These are phyloP conservation scores for Leptinotarsa haldemani DNA, from an alignment of 2,888 invertebrate species.

Conservation along the genomic window DNA sequence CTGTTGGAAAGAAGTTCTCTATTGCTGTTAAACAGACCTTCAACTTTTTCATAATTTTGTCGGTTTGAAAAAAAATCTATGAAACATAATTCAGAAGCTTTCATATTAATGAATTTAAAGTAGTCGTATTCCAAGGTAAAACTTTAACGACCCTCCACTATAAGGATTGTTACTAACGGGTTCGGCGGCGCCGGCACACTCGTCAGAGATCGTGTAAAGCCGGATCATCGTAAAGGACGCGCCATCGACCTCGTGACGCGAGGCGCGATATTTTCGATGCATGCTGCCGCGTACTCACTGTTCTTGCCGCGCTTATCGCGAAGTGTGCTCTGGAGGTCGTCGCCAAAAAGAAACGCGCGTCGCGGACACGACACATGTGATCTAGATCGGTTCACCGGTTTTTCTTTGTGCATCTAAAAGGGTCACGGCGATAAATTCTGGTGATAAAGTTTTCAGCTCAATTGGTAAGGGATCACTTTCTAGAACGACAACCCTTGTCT, in stretches of 20 bases:
- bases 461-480: slow-evolving; percentile 29
- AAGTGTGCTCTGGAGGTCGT: slow-evolving; percentile 52
- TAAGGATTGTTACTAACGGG: slow-evolving; percentile 9
- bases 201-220: slow-evolving; percentile 51
- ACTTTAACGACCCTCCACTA: too few species aligned
- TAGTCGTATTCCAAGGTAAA: too few species aligned
- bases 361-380: slow-evolving; percentile 27
- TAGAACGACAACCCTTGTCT: slow-evolving; percentile 7
- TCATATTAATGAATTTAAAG: too few species aligned
- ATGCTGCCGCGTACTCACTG: slow-evolving; percentile 53
- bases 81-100: too few species aligned
- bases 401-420: slow-evolving; percentile 20
- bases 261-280: slow-evolving; percentile 48
- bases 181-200: slow-evolving; percentile 26
- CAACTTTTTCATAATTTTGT: too few species aligned
- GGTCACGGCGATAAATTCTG: slow-evolving; percentile 30
- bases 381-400: slow-evolving; percentile 17
- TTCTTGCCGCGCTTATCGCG: slow-evolving; percentile 59
- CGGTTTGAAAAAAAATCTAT: too few species aligned
- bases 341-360: slow-evolving; percentile 26
- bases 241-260: slow-evolving; percentile 63
- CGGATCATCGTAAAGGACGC: slow-evolving; percentile 56
- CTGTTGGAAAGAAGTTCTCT: too few species aligned
- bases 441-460: slow-evolving; percentile 15
- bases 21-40: too few species aligned